These are phyloP conservation scores for Cygnus atratus DNA, from an alignment of 2,113 vertebrate species.

Conservation along the genomic window DNA sequence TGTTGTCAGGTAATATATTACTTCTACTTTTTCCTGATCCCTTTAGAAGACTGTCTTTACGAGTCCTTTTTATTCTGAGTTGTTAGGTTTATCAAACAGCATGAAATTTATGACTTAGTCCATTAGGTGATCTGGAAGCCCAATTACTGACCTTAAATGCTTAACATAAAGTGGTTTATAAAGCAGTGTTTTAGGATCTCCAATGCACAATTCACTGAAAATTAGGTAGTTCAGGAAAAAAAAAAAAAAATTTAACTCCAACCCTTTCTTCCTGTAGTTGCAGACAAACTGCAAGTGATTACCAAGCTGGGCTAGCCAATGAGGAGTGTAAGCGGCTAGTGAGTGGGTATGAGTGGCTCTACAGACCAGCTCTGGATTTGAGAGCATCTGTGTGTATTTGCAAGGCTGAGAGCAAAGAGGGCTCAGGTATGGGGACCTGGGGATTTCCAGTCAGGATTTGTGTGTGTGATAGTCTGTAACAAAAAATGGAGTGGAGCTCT, in stretches of 20 bases:
- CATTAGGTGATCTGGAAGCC: neutral
- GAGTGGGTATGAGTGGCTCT: too few species aligned
- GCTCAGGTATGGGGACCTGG: too few species aligned
- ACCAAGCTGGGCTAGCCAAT: neutral
- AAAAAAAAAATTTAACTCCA: neutral
- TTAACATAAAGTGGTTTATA: neutral
- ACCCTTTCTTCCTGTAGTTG: neutral
- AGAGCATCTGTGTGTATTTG: too few species aligned
- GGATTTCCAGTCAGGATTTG: too few species aligned
- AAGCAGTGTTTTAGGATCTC: neutral
- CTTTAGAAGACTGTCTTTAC: neutral
- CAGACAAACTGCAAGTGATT: neutral
- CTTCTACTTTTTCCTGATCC: neutral
- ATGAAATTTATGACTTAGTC: neutral
- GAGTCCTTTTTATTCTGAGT: neutral
- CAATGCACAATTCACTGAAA: neutral
- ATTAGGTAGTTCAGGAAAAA: neutral
- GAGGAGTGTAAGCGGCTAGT: too few species aligned
- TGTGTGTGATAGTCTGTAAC: neutral
- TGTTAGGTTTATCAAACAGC: neutral
- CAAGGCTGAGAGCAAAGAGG: too few species aligned
- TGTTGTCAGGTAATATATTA: neutral
- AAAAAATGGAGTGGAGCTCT: neutral
- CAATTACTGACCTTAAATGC: neutral
- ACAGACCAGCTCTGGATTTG: too few species aligned